phyloP scores from a whole-genome alignment of 2,888 invertebrate genomes.

The Girardia tigrina region DNA sequence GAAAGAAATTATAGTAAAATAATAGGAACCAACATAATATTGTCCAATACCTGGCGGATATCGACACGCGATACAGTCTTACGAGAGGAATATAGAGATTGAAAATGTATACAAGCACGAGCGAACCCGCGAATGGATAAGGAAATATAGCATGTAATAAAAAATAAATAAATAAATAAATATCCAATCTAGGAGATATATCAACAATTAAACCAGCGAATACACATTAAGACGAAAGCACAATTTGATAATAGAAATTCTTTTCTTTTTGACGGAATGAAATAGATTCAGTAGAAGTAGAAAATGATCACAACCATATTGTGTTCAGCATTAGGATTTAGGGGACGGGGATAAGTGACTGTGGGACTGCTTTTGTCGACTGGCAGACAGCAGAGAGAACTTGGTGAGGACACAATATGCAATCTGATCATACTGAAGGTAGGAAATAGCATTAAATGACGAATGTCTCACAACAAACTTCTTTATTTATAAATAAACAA shows the following conservation, averaged over 20 bases:
- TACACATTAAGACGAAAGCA: background rate
- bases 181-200: background rate
- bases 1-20: background rate
- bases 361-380: background rate
- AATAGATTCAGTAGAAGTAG: background rate
- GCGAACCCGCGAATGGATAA: background rate
- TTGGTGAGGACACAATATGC: background rate
- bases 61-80: background rate
- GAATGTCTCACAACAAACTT: too few relatives aligned
- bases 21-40: background rate
- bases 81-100: background rate
- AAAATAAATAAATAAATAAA: constrained; percentile 20
- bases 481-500: too few relatives aligned
- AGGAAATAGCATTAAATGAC: too few relatives aligned
- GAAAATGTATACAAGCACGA: background rate
- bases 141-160: background rate
- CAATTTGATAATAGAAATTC: background rate
- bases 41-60: background rate
- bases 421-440: constrained; percentile 5
- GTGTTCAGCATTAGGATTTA: background rate
- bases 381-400: background rate
- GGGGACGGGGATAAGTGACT: background rate
- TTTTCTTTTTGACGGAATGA: background rate
- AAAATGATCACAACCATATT: background rate
- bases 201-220: background rate